Evolutionary conservation across 2,113 vertebrate species (phyloP).

Genomic region (Peromyscus maniculatus): DNA sequence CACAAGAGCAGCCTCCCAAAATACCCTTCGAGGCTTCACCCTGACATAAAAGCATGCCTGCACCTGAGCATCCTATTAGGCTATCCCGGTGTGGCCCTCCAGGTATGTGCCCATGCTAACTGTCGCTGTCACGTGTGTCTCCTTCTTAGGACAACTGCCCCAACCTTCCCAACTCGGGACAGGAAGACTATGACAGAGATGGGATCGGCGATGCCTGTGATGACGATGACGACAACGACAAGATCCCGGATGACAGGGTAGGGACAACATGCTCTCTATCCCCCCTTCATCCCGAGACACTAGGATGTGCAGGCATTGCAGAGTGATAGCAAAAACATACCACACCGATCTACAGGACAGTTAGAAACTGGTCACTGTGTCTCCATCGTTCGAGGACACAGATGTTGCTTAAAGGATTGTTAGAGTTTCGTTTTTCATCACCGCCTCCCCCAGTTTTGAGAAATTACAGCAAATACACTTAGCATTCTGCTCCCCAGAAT

Average conservation of each 20-base stretch:
- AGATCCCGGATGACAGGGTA: conserved; percentile 97
- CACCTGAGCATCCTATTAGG: fast-evolving
- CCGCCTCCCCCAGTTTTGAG: not conserved
- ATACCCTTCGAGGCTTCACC: not conserved
- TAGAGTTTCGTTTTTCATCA: conserved; percentile 24
- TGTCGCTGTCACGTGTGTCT: not conserved
- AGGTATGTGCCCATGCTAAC: fast-evolving
- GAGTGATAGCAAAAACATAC: not conserved
- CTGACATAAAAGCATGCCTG: not conserved
- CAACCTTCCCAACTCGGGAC: conserved; percentile 97
- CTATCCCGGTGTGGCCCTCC: fast-evolving
- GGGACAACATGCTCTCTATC: conserved; percentile 54
- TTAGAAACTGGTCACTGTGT: not conserved
- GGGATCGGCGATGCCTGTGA: conserved; percentile 98
- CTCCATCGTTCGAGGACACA: not conserved
- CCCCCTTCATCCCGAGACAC: not conserved
- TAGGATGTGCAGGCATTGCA: not conserved
- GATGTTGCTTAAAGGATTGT: conserved; percentile 28
- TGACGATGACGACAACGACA: conserved; percentile 96
- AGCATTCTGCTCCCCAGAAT: not conserved
- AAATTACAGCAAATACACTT: not conserved
- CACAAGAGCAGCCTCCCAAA: not conserved
- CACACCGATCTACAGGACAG: not conserved
- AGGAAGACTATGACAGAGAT: conserved; percentile 99
- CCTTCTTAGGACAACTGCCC: conserved; percentile 96